Base-by-base conservation (phyloP, 2,797 vertebrate genomes). In the Syndactyla subalaris region DNA sequence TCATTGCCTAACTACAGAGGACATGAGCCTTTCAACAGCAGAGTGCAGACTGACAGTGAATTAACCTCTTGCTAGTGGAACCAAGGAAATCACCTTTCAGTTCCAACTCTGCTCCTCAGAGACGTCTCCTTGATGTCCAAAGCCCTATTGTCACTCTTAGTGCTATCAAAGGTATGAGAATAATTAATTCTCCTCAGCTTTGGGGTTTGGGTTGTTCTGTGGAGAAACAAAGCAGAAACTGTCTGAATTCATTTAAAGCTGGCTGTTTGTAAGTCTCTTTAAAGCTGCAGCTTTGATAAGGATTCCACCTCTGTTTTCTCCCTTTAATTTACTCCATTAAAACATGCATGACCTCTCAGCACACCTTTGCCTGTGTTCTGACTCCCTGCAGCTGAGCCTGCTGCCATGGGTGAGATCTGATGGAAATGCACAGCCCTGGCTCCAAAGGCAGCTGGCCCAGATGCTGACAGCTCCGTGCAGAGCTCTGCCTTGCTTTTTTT, bases 41-140 rank as follows among this genome's bases (percentile, higher is more conserved):
- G 65, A 82, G 66, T 68, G 67, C 61, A 68, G 61, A 79, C 29
- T 72, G 85, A 78, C 92, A 88, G 30, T 30, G 70, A 94, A 92
- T 95, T 96, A 86, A 87, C 93, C 76, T 97, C 34, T 80, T 84
- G 39, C 65, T 36, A 27, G 36, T 58, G 49, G 74, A 95, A 91
- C 63, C 19, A 39, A 68, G 52, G 80, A 91, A 79, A 54, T 86
- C 7, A 32, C 62, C 92, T 93, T 88, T 77, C 59, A 73, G 32
- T 74, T 39, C 61, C 1, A 5, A 80, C 75, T 41, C 86, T 75
- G 38, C 27, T 89, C 54, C 67, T 88, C 67, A 54, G 87, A 85
- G 77, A 39, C 36, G 41, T 55, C 82, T 74, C 36, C 39, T 81
- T 63, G 66, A 59, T 75, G 27, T 84, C 55, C 62, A 65, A 94